Evolutionary conservation across 1,140 invertebrate species (phyloP).

Genomic region (Monomorium pharaonis): DNA sequence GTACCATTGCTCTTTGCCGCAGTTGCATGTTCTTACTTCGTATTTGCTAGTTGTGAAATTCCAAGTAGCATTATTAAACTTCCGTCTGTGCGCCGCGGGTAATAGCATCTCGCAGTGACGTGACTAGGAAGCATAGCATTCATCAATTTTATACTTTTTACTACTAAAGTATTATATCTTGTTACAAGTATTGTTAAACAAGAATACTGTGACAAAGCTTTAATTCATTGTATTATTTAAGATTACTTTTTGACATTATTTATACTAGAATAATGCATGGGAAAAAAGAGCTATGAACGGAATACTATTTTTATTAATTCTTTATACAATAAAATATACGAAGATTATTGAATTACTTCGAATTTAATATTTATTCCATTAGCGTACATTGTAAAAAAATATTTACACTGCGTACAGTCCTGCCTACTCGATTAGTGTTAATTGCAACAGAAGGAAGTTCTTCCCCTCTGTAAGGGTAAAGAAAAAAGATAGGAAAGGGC

Average conservation of each 20-base stretch:
- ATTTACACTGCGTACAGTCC: neutral
- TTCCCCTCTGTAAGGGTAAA: neutral
- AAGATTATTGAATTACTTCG: neutral
- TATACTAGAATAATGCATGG: neutral
- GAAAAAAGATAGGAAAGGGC: neutral
- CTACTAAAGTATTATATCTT: neutral
- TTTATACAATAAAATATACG: neutral
- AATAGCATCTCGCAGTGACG: constrained; percentile 46
- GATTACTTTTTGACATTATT: neutral
- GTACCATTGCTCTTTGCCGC: neutral
- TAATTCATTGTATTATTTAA: neutral
- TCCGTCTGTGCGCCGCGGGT: constrained; percentile 27
- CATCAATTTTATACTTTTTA: constrained; percentile 33
- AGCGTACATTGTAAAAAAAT: neutral
- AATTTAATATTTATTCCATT: neutral
- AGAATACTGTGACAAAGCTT: neutral
- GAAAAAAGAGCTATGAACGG: neutral
- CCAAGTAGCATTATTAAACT: constrained; percentile 42
- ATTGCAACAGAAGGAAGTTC: neutral
- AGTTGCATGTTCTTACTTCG: constrained; percentile 48
- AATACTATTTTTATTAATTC: constrained; percentile 7
- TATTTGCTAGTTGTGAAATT: constrained; percentile 49
- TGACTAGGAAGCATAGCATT: constrained; percentile 38
- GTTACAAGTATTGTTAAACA: neutral
- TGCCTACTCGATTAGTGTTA: neutral